Base-by-base conservation (phyloP, 2,888 invertebrate species). In the Branchipolynoe longqiensis region DNA sequence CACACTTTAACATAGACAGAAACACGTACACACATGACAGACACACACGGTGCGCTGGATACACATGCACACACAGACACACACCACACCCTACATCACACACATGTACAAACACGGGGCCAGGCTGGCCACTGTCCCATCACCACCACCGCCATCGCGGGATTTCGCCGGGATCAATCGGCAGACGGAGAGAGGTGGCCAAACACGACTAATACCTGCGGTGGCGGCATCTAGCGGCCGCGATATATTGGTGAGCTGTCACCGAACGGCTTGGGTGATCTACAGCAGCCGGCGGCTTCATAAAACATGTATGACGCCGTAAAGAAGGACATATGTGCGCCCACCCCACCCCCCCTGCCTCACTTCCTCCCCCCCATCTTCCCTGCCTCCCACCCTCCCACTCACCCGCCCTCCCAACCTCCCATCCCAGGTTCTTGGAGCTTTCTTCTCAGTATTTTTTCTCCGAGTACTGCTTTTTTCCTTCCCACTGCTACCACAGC, bases 121-220 rank as follows among this genome's bases (percentile, higher is more conserved):
- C n/a, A n/a, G n/a, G n/a, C n/a, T n/a, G n/a, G n/a, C n/a, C n/a
- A n/a, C n/a, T n/a, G n/a, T n/a, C n/a, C n/a, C n/a, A n/a, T n/a
- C n/a, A n/a, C n/a, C n/a, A n/a, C n/a, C n/a, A n/a, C n/a, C n/a
- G n/a, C n/a, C n/a, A n/a, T n/a, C n/a, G n/a, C n/a, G n/a, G n/a
- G n/a, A n/a, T n/a, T n/a, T n/a, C n/a, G n/a, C 69, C 38, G 36
- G 69, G 69, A 69, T 69, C 69, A 69, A 33, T 69, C 69, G 36
- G 33, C 69, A 69, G n/a, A n/a, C n/a, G n/a, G n/a, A 38, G 38
- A 69, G 33, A 33, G 36, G 12, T 38, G 36, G 18, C 69, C 69
- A 69, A 69, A 69, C 69, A 69, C 69, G 38, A 33, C 69, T 69
- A 69, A 69, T 69, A 38, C 69, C 69, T 69, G 33, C 38, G 38